Conservation (phyloP, 2,888 invertebrate genomes). For the Tricholauxania praeusta region DNA sequence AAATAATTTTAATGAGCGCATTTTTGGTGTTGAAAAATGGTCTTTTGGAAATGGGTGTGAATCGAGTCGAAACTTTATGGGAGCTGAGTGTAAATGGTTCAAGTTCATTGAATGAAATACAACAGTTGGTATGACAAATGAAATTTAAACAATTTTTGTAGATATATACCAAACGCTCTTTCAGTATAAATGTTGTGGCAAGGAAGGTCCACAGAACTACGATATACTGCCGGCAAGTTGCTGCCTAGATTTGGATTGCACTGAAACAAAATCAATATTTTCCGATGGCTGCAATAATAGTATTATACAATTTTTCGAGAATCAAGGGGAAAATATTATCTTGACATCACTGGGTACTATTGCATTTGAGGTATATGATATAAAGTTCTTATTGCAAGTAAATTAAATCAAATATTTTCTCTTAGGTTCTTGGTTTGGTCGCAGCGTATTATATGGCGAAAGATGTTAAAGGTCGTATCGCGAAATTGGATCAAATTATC, state of each 20-base stretch:
- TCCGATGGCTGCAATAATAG: slow-evolving; percentile 53
- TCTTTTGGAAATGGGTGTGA: slow-evolving; percentile 51
- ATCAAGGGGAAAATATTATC: slow-evolving; percentile 49
- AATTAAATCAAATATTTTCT: not conserved
- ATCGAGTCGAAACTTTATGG: slow-evolving; percentile 54
- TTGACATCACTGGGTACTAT: slow-evolving; percentile 48
- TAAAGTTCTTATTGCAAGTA: too few relatives aligned
- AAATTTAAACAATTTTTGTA: not conserved
- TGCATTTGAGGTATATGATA: slow-evolving; percentile 51
- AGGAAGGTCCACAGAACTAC: slow-evolving; percentile 59
- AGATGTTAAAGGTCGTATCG: slow-evolving; percentile 37
- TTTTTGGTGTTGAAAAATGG: slow-evolving; percentile 52
- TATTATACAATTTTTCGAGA: slow-evolving; percentile 44
- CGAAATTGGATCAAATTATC: slow-evolving; percentile 45
- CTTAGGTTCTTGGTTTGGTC: slow-evolving; percentile 46
- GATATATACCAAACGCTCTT: not conserved
- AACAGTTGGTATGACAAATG: slow-evolving; percentile 38
- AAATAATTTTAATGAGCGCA: slow-evolving; percentile 54
- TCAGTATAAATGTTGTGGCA: slow-evolving; percentile 58
- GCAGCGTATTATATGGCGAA: slow-evolving; percentile 49
- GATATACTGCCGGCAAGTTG: slow-evolving; percentile 58
- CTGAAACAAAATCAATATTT: slow-evolving; percentile 51
- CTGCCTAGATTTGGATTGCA: slow-evolving; percentile 55
- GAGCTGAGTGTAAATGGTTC: slow-evolving; percentile 24
- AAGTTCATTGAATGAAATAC: slow-evolving; percentile 38